A percentile compares a stretch with the other conserved stretches of the same genome.
phyloP scores from a whole-genome alignment of 1,140 invertebrate genomes.

The Macrosteles quadrilineatus region DNA sequence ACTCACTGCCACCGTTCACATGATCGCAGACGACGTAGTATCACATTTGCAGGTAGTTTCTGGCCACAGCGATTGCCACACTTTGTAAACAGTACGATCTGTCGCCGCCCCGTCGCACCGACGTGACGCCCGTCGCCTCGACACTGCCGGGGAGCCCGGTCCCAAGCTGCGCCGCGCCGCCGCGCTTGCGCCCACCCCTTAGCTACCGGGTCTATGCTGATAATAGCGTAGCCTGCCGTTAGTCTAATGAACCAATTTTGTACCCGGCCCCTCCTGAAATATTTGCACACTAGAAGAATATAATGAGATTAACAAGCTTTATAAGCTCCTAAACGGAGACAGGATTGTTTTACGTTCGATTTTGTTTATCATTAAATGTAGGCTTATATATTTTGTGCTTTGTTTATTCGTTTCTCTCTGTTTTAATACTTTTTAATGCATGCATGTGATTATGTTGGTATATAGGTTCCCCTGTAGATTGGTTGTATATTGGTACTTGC shows the following conservation, averaged over 20 bases:
- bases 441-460: too few species aligned
- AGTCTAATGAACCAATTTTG: slow-evolving; percentile 7
- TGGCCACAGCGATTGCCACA: not conserved
- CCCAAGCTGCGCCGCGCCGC: not conserved
- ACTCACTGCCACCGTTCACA: not conserved
- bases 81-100: not conserved
- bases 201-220: too few species aligned
- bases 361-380: too few species aligned
- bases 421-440: too few species aligned
- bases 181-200: too few species aligned
- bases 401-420: too few species aligned
- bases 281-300: not conserved
- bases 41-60: too few species aligned
- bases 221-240: not conserved
- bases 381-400: too few species aligned
- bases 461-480: too few species aligned
- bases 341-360: too few species aligned
- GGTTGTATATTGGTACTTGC: too few species aligned
- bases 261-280: not conserved
- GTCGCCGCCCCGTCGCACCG: not conserved
- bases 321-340: too few species aligned
- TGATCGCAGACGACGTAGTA: not conserved
- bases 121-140: not conserved
- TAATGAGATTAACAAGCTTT: not conserved
- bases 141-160: not conserved